Conservation (phyloP, 1,140 invertebrate genomes). For the Macrotrachela quadricornifera region DNA sequence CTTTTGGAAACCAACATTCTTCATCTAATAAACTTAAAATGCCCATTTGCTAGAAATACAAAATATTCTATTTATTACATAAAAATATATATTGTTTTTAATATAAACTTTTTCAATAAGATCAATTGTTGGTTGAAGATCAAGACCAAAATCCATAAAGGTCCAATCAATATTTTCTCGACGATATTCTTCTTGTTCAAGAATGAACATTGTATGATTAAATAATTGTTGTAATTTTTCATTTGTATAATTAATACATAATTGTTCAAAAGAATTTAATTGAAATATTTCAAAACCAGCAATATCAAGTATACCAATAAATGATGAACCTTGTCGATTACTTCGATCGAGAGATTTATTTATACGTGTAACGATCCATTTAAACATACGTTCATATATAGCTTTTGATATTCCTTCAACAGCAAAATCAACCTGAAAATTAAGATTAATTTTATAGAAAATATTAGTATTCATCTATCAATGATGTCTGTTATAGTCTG, state of each 20-base stretch:
- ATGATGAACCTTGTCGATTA: slow-evolving; percentile 87
- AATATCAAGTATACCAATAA: slow-evolving; percentile 98
- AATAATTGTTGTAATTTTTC: slow-evolving; percentile 98
- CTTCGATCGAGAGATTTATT: slow-evolving; percentile 87
- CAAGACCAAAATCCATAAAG: slow-evolving; percentile 97
- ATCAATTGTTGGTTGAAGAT: slow-evolving; percentile 96
- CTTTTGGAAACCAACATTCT: slow-evolving; percentile 97
- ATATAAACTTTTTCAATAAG: slow-evolving; percentile 62
- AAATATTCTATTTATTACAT: too few relatives aligned
- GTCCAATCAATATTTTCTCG: slow-evolving; percentile 98
- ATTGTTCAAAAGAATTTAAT: slow-evolving; percentile 89
- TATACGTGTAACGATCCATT: slow-evolving; percentile 88
- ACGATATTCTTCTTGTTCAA: slow-evolving; percentile 98
- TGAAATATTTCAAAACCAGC: slow-evolving; percentile 97
- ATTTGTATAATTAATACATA: slow-evolving; percentile 99
- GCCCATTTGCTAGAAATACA: slow-evolving; percentile 52
- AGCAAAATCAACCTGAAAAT: slow-evolving; percentile 68
- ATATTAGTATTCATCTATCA: too few relatives aligned
- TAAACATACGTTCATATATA: slow-evolving; percentile 92
- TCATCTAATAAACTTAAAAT: slow-evolving; percentile 92
- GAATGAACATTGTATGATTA: slow-evolving; percentile 99
- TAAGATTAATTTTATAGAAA: too few relatives aligned
- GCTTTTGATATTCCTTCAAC: slow-evolving; percentile 96
- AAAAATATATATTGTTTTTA: too few relatives aligned
- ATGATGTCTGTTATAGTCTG: too few relatives aligned